Evolutionary conservation across 2,113 vertebrate genomes (phyloP), one percentile per base, ranked within the genome.

Genomic region (Sturnus vulgaris): DNA sequence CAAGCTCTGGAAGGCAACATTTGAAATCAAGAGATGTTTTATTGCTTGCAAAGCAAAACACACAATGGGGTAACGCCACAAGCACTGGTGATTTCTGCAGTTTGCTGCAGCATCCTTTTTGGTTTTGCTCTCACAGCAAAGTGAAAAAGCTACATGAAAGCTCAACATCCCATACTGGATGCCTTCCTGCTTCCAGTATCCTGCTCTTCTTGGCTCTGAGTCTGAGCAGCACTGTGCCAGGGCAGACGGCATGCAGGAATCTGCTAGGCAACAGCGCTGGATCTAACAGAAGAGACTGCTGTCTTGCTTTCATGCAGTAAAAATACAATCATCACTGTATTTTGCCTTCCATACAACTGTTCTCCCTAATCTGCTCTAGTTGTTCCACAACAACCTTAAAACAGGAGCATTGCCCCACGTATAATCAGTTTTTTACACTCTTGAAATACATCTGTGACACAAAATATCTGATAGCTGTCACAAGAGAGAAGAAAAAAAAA

Each of bases 181-280:
- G n/a, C 15, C 39, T 75, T 79, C 19, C 6, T 28, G 21, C 27
- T 14, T 20, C 12, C 33, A 15, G 21, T 10, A 12, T 35, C 31
- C 25, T 65, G 10, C 8, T 27, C 5, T 72, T 5, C 57, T 46
- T 56, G 31, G 31, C 20, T 31, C 25, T 3, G 3, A 23, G 25
- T 66, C 25, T 47, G 40, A 52, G 30, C 21, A 72, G 42, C 3
- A 0, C 12, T 31, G 50, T 55, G 21, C 12, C 0, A 0, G 40
- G 28, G 27, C 21, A 70, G 42, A 16, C 33, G 7, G 10, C n/a
- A 37, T 33, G 24, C 19, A 68, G 49, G 10, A 28, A 75, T 59
- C 33, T 56, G 9, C 8, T 21, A 63, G 8, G 33, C 15, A 78
- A 28, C 24, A 68, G 19, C 5, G 33, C 30, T 60, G 17, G 9